Evolutionary conservation across 1,140 invertebrate genomes (phyloP).

Genomic region (Amyelois transitella): DNA sequence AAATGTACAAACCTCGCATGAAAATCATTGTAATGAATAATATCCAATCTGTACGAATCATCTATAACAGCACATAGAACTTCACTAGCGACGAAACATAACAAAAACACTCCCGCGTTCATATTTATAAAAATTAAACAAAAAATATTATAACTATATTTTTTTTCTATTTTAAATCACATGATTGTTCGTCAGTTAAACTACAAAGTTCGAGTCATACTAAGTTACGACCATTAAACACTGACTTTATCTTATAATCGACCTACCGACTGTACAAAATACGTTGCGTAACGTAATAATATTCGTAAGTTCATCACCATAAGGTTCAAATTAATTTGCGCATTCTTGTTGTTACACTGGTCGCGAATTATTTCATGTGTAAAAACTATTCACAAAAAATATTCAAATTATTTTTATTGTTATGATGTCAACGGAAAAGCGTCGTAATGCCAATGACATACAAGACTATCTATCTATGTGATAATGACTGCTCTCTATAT

Average conservation of each 20-base stretch:
- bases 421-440: no score
- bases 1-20: slow-evolving; percentile 24
- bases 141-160: not conserved
- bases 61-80: slow-evolving; percentile 11
- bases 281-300: not conserved
- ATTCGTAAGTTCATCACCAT: not conserved
- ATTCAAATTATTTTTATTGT: no score
- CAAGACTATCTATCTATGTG: no score
- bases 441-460: no score
- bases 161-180: not conserved
- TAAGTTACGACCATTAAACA: not conserved
- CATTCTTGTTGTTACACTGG: no score
- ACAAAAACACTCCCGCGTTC: slow-evolving; percentile 5
- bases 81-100: slow-evolving; percentile 10
- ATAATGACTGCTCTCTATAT: no score
- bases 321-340: not conserved
- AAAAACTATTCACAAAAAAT: no score
- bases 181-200: not conserved
- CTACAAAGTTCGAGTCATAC: not conserved
- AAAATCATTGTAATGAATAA: slow-evolving; percentile 41
- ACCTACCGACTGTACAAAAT: not conserved
- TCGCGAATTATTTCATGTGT: no score
- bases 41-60: slow-evolving; percentile 27
- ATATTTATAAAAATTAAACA: not conserved
- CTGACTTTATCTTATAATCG: not conserved